A percentile compares a stretch with the other conserved stretches of the same genome.
Evolutionary conservation across 2,888 invertebrate genomes (phyloP).

Genomic region (Drosophila affinis): DNA sequence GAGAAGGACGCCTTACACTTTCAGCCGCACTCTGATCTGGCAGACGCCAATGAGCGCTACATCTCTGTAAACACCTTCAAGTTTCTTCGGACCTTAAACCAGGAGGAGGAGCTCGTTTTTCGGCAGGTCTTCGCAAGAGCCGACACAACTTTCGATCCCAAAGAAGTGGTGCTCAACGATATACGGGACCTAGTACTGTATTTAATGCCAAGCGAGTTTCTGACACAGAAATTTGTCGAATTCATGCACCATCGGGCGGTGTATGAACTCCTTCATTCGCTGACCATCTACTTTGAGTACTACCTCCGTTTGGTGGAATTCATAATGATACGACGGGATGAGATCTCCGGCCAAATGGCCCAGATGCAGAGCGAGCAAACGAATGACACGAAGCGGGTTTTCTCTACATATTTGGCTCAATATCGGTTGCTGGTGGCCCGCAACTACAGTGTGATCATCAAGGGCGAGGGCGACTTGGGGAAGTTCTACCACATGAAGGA

Average conservation of each 20-base stretch:
- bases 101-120: conserved; percentile 80
- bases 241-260: conserved; percentile 78
- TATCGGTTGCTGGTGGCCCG: conserved; percentile 81
- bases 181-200: conserved; percentile 81
- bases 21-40: conserved; percentile 50
- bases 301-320: conserved; percentile 81
- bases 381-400: conserved; percentile 73
- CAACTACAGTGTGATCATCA: conserved; percentile 80
- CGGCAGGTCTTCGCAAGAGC: conserved; percentile 72
- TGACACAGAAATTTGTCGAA: conserved; percentile 69
- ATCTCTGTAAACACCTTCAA: conserved; percentile 66
- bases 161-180: conserved; percentile 78
- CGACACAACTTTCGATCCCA: conserved; percentile 64
- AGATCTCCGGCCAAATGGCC: conserved; percentile 67
- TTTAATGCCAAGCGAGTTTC: conserved; percentile 73
- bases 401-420: conserved; percentile 77
- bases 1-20: conserved; percentile 65
- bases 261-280: conserved; percentile 75
- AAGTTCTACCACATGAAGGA: conserved; percentile 77
- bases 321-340: conserved; percentile 81
- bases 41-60: conserved; percentile 50
- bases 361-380: conserved; percentile 79
- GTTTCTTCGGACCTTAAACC: conserved; percentile 73
- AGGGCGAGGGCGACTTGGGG: conserved; percentile 72
- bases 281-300: conserved; percentile 82